Conservation (phyloP, 2,113 vertebrate genomes). For the Cyrtonyx montezumae region DNA sequence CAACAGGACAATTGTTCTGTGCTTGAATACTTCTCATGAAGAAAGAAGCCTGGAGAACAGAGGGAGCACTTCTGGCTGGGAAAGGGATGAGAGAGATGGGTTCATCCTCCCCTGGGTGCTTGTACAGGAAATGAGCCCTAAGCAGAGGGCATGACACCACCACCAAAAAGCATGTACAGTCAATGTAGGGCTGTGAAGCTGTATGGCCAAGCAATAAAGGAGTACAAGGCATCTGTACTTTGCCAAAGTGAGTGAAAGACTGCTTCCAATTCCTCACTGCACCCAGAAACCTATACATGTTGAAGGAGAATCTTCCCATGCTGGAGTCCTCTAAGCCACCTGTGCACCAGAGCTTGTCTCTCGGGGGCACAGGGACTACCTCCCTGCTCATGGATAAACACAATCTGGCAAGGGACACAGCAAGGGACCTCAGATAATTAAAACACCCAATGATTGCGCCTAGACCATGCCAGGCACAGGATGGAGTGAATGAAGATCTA, state of each 20-base stretch:
- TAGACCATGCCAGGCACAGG: background rate
- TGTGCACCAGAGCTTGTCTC: background rate
- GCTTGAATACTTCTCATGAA: background rate
- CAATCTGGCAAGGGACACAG: background rate
- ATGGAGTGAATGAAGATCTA: background rate
- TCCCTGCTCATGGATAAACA: background rate
- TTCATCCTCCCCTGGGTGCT: background rate
- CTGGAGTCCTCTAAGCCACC: background rate
- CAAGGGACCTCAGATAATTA: background rate
- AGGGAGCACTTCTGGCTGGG: background rate
- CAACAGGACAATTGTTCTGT: background rate
- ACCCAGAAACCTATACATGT: background rate
- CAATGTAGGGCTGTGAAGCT: background rate
- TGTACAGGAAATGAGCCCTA: background rate
- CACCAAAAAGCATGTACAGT: rapidly evolving
- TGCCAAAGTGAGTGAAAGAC: background rate
- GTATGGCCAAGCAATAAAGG: background rate
- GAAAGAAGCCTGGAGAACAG: background rate
- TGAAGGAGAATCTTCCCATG: background rate
- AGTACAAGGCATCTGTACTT: background rate
- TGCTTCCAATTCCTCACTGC: background rate
- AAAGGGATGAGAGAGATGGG: background rate
- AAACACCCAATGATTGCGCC: background rate
- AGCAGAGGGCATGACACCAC: background rate
- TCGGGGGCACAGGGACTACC: background rate